These are phyloP conservation scores for Pseudopipra pipra DNA, from an alignment of 2,113 vertebrate genomes.

Conservation along the genomic window DNA sequence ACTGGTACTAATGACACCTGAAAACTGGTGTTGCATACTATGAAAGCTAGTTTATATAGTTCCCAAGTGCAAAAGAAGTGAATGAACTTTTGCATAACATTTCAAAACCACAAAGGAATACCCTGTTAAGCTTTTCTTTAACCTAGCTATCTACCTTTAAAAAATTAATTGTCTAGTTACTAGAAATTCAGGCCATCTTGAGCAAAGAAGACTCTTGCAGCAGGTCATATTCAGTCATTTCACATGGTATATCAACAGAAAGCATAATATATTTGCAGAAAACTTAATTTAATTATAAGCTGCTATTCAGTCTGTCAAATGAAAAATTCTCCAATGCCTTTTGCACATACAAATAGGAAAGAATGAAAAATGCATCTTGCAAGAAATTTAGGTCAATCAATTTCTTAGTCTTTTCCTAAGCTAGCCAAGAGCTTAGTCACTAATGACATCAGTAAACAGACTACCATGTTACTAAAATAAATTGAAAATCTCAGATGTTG, in stretches of 20 bases:
- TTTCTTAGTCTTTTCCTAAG: constrained; percentile 31
- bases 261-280: neutral
- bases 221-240: neutral
- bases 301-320: neutral
- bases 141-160: neutral
- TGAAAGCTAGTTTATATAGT: neutral
- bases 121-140: neutral
- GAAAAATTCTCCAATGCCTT: neutral
- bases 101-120: constrained; percentile 5
- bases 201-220: neutral
- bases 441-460: constrained; percentile 28
- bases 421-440: neutral
- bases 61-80: neutral
- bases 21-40: neutral
- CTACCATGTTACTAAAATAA: neutral
- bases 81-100: neutral
- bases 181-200: neutral
- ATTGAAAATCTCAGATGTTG: neutral
- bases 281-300: constrained; percentile 27
- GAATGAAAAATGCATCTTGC: neutral
- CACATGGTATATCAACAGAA: neutral
- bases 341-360: neutral
- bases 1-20: neutral
- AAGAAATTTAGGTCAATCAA: constrained; percentile 35
- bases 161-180: neutral